phyloP scores from a whole-genome alignment of 2,888 invertebrate species.

The Tetragnatha montana region DNA sequence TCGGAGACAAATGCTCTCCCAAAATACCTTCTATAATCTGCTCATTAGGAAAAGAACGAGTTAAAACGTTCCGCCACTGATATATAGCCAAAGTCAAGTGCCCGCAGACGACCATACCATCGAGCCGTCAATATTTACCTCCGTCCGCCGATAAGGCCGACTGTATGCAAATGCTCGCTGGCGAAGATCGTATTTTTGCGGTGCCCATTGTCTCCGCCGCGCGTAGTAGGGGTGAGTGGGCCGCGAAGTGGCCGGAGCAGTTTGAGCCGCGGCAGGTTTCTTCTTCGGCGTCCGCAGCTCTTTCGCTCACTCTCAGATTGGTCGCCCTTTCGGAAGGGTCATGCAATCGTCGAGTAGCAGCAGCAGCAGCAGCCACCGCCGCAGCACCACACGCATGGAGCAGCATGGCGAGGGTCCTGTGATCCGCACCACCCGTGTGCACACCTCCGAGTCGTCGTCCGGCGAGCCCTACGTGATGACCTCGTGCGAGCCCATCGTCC shows the following conservation, averaged over 20 bases:
- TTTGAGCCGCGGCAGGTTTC: conserved; percentile 43
- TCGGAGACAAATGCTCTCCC: too few species aligned
- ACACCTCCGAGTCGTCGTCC: not conserved
- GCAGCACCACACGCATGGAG: not conserved
- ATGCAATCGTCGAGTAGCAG: conserved; percentile 55
- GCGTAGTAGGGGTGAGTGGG: conserved; percentile 43
- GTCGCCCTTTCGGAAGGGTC: conserved; percentile 58
- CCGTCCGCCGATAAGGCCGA: too few species aligned
- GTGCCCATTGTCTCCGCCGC: conserved; percentile 17
- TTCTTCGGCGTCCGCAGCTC: conserved; percentile 8
- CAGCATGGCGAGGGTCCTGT: not conserved
- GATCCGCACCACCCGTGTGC: conserved; percentile 2
- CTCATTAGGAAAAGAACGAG: too few species aligned
- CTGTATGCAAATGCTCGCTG: too few species aligned
- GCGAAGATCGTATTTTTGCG: not conserved
- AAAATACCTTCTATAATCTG: too few species aligned
- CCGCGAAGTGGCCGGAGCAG: conserved; percentile 38
- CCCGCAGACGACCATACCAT: too few species aligned
- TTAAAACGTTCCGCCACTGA: too few species aligned
- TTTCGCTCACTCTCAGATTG: conserved; percentile 48
- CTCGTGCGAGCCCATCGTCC: conserved; percentile 12
- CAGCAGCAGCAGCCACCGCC: conserved; percentile 9
- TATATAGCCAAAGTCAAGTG: too few species aligned
- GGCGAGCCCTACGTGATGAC: conserved; percentile 2
- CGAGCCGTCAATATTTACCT: too few species aligned